Base-by-base conservation (phyloP, 2,797 vertebrate genomes). In the Zonotrichia albicollis region DNA sequence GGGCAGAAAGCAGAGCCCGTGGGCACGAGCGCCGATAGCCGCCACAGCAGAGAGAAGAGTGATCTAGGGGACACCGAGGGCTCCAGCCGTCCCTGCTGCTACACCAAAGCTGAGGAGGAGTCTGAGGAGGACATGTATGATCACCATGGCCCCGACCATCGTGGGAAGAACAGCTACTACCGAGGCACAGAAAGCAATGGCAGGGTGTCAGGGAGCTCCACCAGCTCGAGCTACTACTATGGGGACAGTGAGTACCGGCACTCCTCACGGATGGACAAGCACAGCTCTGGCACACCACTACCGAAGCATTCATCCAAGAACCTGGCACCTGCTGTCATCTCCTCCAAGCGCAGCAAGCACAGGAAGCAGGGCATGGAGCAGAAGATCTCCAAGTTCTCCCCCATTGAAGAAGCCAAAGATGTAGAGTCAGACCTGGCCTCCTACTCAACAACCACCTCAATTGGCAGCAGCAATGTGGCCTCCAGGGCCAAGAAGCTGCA, bases 341-440 rank as follows among this genome's bases (percentile, higher is more conserved):
- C 99, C 32, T 98, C 99, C 5, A 99, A 99, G 97, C 99, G 99
- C 94, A 99, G 99, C 97, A 99, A 99, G 94, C 99, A 99, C 96
- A 98, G 99, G 84, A 99, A 99, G 96, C 99, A 99, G 95, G 99
- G 99, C 95, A 99, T 99, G 98, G 99, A 99, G 90, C 99, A 99
- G 93, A 99, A 99, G 97, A 99, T 99, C 95, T 99, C 99, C 9
- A 99, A 99, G 97, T 99, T 99, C 97, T 99, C 99, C 5, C 99
- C 99, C 46, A 99, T 99, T 5, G 99, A 99, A 96, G 99, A 99
- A 97, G 99, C 99, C 90, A 98, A 99, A 96, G 99, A 99, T 10
- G 99, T 99, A 73, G 99, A 99, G 93, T 99, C 99, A 10, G 99
- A 99, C 94, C 97, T 99, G 86, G 99, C 99, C 64, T 99, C 99